Conservation (phyloP, 2,888 invertebrate species). For the Beris morrisii region DNA sequence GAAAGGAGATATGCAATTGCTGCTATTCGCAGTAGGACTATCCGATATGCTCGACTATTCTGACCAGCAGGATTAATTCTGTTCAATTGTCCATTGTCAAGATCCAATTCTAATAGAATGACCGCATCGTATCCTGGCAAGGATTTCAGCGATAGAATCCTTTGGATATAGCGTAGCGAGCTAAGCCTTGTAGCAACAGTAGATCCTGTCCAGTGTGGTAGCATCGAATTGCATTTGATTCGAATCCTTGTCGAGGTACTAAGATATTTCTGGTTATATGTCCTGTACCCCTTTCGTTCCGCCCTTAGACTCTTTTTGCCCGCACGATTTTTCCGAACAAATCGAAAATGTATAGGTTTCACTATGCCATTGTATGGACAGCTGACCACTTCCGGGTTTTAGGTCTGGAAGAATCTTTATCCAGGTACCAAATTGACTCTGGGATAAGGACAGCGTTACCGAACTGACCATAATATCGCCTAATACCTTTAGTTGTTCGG, state of each 20-base stretch:
- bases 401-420: too few species aligned
- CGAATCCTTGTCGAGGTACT: background rate
- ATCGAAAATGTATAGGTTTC: too few species aligned
- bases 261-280: background rate
- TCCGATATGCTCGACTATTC: background rate
- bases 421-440: too few species aligned
- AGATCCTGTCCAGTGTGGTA: background rate
- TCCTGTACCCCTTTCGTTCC: too few species aligned
- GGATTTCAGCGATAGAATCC: constrained; percentile 3
- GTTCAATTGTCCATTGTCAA: constrained; percentile 28
- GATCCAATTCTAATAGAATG: constrained; percentile 25
- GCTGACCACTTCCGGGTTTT: too few species aligned
- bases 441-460: too few species aligned
- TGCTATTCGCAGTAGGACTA: background rate
- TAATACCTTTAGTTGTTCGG: too few species aligned
- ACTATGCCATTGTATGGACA: too few species aligned
- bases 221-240: constrained; percentile 25
- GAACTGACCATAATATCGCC: too few species aligned
- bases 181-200: constrained; percentile 4
- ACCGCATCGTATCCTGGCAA: constrained; percentile 24
- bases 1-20: background rate
- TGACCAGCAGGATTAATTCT: constrained; percentile 25
- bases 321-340: too few species aligned
- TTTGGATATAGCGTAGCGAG: background rate
- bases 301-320: too few species aligned